Evolutionary conservation across 2,888 invertebrate species (phyloP).

Genomic region (Pachycephus smyrnensis): DNA sequence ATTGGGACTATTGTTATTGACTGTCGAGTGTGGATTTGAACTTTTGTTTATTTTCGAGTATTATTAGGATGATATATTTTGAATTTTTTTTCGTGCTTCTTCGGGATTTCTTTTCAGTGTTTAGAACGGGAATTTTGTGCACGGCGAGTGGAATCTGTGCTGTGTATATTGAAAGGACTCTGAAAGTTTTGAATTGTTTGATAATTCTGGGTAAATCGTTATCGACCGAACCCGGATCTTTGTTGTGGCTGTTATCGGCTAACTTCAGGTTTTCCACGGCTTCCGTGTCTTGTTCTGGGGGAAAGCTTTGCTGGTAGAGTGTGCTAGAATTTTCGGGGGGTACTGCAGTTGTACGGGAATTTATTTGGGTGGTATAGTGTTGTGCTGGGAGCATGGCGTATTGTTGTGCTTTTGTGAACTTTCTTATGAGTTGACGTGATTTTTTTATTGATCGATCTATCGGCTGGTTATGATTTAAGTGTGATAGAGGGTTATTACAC

Average conservation of each 20-base stretch:
- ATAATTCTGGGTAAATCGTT: not conserved
- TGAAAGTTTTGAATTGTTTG: not conserved
- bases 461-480: not conserved
- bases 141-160: not conserved
- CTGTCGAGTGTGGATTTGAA: not conserved
- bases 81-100: not conserved
- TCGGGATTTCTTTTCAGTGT: not conserved
- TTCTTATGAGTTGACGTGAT: not conserved
- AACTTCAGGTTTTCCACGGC: not conserved
- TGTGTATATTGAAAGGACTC: not conserved
- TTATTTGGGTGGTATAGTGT: not conserved
- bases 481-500: not conserved
- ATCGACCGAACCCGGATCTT: not conserved
- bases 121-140: not conserved
- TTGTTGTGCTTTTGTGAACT: not conserved
- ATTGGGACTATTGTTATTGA: not conserved
- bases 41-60: not conserved
- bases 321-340: not conserved
- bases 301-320: not conserved
- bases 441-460: not conserved
- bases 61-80: not conserved
- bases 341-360: not conserved
- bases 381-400: not conserved
- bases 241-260: not conserved
- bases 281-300: not conserved